These are phyloP conservation scores for Drosophila histrio DNA, from an alignment of 2,888 invertebrate species.

Conservation along the genomic window DNA sequence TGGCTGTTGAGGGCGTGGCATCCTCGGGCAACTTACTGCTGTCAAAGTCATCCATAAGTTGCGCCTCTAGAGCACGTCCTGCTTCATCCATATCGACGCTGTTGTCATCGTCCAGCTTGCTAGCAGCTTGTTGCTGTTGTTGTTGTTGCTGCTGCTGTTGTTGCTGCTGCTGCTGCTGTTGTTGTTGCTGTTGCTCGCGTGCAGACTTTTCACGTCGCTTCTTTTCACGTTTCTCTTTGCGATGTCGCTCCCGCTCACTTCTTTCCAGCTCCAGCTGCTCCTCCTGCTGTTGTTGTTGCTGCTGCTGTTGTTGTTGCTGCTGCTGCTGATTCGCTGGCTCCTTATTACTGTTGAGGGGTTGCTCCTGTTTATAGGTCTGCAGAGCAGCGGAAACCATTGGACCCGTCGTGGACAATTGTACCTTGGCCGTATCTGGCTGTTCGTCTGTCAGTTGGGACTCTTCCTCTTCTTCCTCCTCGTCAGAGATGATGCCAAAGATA, in stretches of 20 bases:
- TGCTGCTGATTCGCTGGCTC: conserved; percentile 51
- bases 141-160: conserved; percentile 55
- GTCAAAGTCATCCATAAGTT: conserved; percentile 89
- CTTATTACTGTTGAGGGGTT: conserved; percentile 39
- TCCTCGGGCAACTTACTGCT: conserved; percentile 84
- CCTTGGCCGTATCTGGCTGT: conserved; percentile 52
- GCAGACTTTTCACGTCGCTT: conserved; percentile 87
- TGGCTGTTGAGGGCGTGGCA: conserved; percentile 82
- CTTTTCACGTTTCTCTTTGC: conserved; percentile 86
- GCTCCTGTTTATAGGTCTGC: conserved; percentile 83
- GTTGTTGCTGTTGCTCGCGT: conserved; percentile 73
- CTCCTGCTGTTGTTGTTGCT: conserved; percentile 38
- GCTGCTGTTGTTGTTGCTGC: conserved; percentile 51
- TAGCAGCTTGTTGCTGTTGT: conserved; percentile 57
- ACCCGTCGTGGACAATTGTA: conserved; percentile 66
- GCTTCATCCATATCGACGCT: conserved; percentile 92
- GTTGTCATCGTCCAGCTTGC: conserved; percentile 87
- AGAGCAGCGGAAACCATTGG: conserved; percentile 83
- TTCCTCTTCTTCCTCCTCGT: conserved; percentile 89
- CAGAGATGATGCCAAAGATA: conserved; percentile 94
- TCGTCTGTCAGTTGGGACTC: conserved; percentile 80
- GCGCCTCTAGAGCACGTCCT: conserved; percentile 92
- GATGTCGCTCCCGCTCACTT: conserved; percentile 82
- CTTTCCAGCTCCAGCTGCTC: conserved; percentile 39
- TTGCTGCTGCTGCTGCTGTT: conserved; percentile 52